Evolutionary conservation across 2,113 vertebrate species (phyloP).

Genomic region (Opisthocomus hoazin): DNA sequence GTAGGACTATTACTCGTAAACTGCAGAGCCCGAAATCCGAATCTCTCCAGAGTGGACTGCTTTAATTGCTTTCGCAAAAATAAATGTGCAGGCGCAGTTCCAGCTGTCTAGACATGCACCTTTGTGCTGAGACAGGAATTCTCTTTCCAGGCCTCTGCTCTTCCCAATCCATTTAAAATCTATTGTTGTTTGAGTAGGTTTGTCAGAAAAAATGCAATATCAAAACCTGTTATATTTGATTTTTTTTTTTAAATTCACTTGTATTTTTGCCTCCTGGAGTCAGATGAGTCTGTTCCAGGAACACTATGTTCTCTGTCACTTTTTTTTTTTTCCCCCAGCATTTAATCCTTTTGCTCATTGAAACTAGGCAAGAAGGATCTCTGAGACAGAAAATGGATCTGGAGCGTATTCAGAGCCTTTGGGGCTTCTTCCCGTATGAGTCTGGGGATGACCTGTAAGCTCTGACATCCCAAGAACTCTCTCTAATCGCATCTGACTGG

Average conservation of each 20-base stretch:
- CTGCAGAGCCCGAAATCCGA: not conserved
- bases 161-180: not conserved
- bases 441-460: not conserved
- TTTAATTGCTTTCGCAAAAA: not conserved
- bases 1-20: not conserved
- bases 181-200: not conserved
- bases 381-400: not conserved
- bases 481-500: not conserved
- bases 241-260: not conserved
- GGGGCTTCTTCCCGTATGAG: not conserved
- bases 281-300: not conserved
- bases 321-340: not conserved
- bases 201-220: not conserved
- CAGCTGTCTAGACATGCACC: constrained; percentile 2
- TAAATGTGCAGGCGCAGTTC: not conserved
- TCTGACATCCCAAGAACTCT: not conserved
- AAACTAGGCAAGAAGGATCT: not conserved
- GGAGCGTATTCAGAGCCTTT: not conserved
- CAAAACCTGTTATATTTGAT: not conserved
- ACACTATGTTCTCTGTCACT: not conserved
- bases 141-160: not conserved
- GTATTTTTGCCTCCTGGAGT: constrained; percentile 15
- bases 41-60: not conserved
- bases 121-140: not conserved
- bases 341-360: not conserved